Evolutionary conservation across 2,888 invertebrate genomes (phyloP), one percentile per base, ranked within the genome.

Genomic region (Ypsolopha scabrella): DNA sequence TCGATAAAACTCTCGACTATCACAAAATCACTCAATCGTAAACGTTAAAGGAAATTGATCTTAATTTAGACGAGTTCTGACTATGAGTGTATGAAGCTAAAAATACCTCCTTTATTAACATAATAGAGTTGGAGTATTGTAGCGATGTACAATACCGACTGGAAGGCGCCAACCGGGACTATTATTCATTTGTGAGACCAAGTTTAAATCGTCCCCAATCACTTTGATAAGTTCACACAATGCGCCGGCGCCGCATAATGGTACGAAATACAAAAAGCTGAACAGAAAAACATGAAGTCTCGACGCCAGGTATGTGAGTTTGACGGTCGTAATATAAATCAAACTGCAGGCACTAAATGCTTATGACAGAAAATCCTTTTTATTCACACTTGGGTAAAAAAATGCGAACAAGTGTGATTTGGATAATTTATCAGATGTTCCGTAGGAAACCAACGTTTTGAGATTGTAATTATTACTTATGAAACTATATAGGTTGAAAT

Each of bases 291-390:
- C 9, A 41, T 34, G 36, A 35, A 50, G 41, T 13, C 38, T 38
- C 48, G 36, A 35, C 71, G 68, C 68, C 73, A 75, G 75, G 71
- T 74, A 74, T 38, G 34, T 24, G 34, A 60, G 44, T 58, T 62
- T 60, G 60, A 65, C 62, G 55, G 63, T 68, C 70, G 71, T 69
- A 71, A 58, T 68, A 80, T 80, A 80, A 80, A 80, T 80, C 82
- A 83, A 76, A 72, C 60, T 61, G 63, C 61, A 59, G 63, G 59
- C 68, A 66, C 70, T 74, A 77, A 80, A 75, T 74, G 70, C 79
- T 77, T 75, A 77, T 82, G 82, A 80, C 79, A 80, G 75, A 73
- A 80, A 81, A 78, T 72, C 75, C 80, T 80, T 81, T 76, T 75
- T 76, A 79, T 80, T 77, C 79, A 75, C 74, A 71, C 70, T 53